These are phyloP conservation scores for Rhinoderma darwinii DNA, from an alignment of 2,113 vertebrate species.

Conservation along the genomic window DNA sequence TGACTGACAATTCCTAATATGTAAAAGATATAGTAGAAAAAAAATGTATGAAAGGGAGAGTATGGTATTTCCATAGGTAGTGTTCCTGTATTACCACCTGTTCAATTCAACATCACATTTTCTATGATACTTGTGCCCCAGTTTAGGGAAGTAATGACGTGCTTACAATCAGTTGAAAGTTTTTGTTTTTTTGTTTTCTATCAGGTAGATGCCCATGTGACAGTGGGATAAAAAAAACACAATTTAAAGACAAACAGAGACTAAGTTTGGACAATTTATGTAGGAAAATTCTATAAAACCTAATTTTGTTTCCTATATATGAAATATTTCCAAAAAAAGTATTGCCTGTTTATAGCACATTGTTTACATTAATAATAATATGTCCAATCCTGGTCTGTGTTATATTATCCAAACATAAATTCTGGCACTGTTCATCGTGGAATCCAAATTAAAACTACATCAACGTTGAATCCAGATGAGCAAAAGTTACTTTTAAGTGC, in stretches of 20 bases:
- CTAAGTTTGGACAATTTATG: neutral
- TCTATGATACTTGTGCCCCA: too few species aligned
- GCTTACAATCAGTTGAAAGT: too few species aligned
- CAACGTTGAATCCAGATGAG: neutral
- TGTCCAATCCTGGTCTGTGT: neutral
- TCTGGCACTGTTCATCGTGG: neutral
- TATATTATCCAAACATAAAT: neutral
- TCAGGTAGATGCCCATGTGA: too few species aligned
- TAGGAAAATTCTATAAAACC: neutral
- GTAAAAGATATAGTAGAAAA: too few species aligned
- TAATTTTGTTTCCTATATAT: neutral
- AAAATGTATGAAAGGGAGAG: too few species aligned
- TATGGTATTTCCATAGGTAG: too few species aligned
- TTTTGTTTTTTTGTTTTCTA: too few species aligned
- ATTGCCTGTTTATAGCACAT: neutral
- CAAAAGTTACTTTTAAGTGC: conserved; percentile 19
- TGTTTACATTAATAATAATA: neutral
- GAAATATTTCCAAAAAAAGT: neutral
- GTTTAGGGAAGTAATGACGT: too few species aligned
- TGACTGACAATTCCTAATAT: too few species aligned
- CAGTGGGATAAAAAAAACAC: neutral
- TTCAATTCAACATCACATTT: too few species aligned
- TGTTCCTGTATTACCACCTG: too few species aligned
- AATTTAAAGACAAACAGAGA: neutral
- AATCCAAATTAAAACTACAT: neutral